Percentiles rank a stretch among this genome's conserved stretches.
These are phyloP conservation scores for Rhabdomys dilectus DNA, from an alignment of 2,113 vertebrate species.

Conservation along the genomic window DNA sequence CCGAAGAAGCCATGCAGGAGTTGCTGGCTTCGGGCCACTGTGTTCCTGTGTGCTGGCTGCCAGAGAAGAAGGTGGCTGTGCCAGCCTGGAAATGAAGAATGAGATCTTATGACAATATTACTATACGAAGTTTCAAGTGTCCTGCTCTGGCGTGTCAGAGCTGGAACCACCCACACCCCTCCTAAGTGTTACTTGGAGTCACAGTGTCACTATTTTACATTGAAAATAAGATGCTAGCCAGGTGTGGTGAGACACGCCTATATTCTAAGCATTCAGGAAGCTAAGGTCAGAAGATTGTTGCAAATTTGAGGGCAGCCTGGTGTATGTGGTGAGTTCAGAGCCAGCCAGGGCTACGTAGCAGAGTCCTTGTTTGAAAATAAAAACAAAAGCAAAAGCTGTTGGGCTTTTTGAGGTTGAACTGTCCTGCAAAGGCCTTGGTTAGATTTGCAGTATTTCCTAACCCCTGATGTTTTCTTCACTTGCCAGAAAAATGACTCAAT, in stretches of 20 bases:
- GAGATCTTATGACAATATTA: not conserved
- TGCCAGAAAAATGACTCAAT: conserved; percentile 32
- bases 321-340: not conserved
- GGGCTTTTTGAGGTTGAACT: not conserved
- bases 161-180: not conserved
- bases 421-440: not conserved
- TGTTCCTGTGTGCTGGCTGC: not conserved
- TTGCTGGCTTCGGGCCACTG: not conserved
- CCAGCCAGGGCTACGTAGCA: not conserved
- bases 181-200: not conserved
- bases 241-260: not conserved
- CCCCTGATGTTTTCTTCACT: conserved; percentile 1
- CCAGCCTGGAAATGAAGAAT: not conserved
- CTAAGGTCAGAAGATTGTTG: not conserved
- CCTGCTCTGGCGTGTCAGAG: not conserved
- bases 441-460: not conserved
- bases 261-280: not conserved
- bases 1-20: not conserved
- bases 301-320: not conserved
- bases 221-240: not conserved
- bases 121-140: not conserved
- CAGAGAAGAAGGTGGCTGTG: not conserved
- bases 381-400: not conserved
- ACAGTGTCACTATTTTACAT: not conserved
- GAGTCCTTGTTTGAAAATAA: not conserved